These are phyloP conservation scores for Aricia artaxerxes DNA, from an alignment of 2,888 invertebrate genomes.

Conservation along the genomic window DNA sequence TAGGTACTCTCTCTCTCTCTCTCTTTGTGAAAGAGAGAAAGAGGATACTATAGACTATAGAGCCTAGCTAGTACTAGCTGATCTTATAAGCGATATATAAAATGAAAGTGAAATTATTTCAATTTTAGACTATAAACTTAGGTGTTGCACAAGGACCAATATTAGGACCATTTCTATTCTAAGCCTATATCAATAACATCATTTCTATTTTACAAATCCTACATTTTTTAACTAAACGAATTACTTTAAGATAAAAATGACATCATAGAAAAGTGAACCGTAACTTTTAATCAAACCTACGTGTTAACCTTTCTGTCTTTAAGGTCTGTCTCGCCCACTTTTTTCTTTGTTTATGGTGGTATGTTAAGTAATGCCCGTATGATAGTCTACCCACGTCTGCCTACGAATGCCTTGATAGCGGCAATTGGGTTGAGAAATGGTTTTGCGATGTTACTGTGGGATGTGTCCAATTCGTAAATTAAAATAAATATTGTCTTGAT, in stretches of 20 bases:
- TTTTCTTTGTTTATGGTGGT: conserved; percentile 19
- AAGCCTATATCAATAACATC: not conserved
- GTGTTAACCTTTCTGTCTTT: not conserved
- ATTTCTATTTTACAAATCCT: no score
- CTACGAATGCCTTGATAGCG: not conserved
- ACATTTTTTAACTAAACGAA: no score
- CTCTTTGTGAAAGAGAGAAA: not conserved
- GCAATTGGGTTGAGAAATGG: not conserved
- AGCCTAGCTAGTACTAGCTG: not conserved
- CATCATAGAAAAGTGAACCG: not conserved
- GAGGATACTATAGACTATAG: not conserved
- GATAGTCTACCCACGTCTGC: not conserved
- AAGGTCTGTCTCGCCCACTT: not conserved
- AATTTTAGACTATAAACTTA: no score
- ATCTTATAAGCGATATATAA: no score
- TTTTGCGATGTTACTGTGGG: not conserved
- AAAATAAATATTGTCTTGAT: no score
- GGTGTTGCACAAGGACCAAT: not conserved
- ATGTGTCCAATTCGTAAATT: no score
- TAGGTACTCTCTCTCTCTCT: not conserved
- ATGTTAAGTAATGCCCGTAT: not conserved
- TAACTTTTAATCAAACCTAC: conserved; percentile 8
- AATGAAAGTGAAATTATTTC: no score
- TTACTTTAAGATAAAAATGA: not conserved
- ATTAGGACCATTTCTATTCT: not conserved